phyloP scores from a whole-genome alignment of 2,113 vertebrate genomes.

The Pelobates fuscus region DNA sequence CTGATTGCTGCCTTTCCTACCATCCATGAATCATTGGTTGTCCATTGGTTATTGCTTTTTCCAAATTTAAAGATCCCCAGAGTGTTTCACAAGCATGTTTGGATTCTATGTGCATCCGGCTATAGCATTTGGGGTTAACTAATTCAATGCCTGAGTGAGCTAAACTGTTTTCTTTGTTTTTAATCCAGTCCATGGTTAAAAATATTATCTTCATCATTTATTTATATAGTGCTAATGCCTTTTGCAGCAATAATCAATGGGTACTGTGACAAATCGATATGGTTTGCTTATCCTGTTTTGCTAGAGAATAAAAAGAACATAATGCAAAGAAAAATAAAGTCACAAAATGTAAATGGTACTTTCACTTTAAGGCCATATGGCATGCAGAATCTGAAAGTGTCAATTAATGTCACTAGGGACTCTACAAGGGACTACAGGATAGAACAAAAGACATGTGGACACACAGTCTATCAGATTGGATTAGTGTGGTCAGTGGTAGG shows the following conservation, averaged over 20 bases:
- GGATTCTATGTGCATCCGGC: background rate
- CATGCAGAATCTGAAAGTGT: background rate
- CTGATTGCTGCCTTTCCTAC: background rate
- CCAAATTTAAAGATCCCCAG: background rate
- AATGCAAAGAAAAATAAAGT: background rate
- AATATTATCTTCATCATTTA: too few species aligned
- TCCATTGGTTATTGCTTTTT: background rate
- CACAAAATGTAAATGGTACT: background rate
- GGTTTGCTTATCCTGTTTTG: too few species aligned
- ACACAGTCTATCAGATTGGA: slow-evolving; percentile 4
- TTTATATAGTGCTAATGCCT: too few species aligned
- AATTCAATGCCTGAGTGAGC: background rate
- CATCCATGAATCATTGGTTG: background rate
- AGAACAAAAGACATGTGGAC: slow-evolving; percentile 1
- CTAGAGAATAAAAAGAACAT: background rate
- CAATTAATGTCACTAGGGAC: slow-evolving; percentile 5
- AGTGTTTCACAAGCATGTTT: background rate
- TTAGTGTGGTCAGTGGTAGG: background rate
- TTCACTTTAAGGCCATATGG: slow-evolving; percentile 8
- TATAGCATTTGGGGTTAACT: slow-evolving; percentile 7
- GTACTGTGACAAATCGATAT: too few species aligned
- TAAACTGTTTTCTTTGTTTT: background rate
- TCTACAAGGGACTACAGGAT: background rate
- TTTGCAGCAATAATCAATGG: background rate
- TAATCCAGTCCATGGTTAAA: too few species aligned